Conservation (phyloP, 1,140 invertebrate genomes). For the Medauroidea extradentata region DNA sequence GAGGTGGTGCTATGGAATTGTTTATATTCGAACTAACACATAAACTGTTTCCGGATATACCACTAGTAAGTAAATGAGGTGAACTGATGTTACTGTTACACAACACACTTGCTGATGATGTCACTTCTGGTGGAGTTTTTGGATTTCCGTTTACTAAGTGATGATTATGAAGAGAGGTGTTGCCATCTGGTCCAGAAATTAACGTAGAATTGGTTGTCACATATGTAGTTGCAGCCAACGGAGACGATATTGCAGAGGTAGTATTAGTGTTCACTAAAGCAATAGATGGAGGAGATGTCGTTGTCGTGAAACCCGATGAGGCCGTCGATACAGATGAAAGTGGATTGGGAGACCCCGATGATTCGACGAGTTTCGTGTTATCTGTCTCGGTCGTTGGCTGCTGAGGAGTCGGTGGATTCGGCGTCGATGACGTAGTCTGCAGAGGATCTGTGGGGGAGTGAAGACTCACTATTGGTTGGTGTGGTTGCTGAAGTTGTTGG, state of each 20-base stretch:
- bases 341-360: conserved; percentile 22
- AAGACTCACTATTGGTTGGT: conserved; percentile 1
- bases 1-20: conserved; percentile 36
- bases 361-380: conserved; percentile 41
- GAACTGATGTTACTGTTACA: conserved; percentile 36
- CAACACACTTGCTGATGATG: not conserved
- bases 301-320: conserved; percentile 36
- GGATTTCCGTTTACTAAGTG: conserved; percentile 15
- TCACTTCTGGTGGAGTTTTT: conserved; percentile 10
- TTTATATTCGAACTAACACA: conserved; percentile 31
- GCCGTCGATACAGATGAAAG: conserved; percentile 28
- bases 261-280: not conserved
- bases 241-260: not conserved
- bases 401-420: conserved; percentile 29
- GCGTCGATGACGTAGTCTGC: conserved; percentile 44
- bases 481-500: not conserved
- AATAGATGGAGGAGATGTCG: not conserved
- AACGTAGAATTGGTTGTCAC: not conserved
- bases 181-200: not conserved
- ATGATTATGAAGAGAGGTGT: conserved; percentile 1
- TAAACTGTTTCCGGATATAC: no score
- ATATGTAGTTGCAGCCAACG: conserved; percentile 1
- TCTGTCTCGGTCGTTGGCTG: conserved; percentile 25
- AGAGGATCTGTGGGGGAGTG: conserved; percentile 29
- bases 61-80: no score